Conservation (phyloP, 2,797 vertebrate genomes). For the Coccyzus lansbergi region DNA sequence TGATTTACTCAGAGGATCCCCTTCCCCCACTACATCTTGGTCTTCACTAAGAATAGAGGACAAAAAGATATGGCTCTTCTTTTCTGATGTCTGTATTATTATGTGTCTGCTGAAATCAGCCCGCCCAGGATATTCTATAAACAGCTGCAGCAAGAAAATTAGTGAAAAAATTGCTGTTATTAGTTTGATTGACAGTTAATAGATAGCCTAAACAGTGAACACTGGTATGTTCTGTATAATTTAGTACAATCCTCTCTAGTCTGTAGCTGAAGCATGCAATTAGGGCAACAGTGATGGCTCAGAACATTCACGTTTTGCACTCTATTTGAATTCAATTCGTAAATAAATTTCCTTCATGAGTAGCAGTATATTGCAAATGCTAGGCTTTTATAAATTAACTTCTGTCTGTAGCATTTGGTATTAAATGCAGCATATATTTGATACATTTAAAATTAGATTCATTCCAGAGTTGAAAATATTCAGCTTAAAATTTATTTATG, state of each 20-base stretch:
- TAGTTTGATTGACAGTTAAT: conserved; percentile 86
- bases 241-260: conserved; percentile 78
- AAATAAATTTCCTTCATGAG: conserved; percentile 64
- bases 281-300: conserved; percentile 74
- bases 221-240: conserved; percentile 78
- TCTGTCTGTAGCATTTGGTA: neutral
- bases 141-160: conserved; percentile 85
- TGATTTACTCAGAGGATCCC: conserved; percentile 6
- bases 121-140: conserved; percentile 80
- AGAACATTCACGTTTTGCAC: conserved; percentile 72
- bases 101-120: conserved; percentile 71
- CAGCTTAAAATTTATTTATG: neutral
- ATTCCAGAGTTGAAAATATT: neutral
- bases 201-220: conserved; percentile 82
- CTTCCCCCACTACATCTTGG: conserved; percentile 42
- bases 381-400: conserved; percentile 38
- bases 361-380: conserved; percentile 59
- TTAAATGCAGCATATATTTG: neutral
- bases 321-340: conserved; percentile 65
- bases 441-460: conserved; percentile 35
- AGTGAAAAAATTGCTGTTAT: conserved; percentile 85
- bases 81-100: conserved; percentile 75
- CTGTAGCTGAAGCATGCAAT: conserved; percentile 79
- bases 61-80: conserved; percentile 66
- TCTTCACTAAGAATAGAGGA: conserved; percentile 54